A percentile compares a stretch with the other conserved stretches of the same genome.
These are phyloP conservation scores for Camponotus floridanus DNA, from an alignment of 1,140 invertebrate genomes.

Conservation along the genomic window DNA sequence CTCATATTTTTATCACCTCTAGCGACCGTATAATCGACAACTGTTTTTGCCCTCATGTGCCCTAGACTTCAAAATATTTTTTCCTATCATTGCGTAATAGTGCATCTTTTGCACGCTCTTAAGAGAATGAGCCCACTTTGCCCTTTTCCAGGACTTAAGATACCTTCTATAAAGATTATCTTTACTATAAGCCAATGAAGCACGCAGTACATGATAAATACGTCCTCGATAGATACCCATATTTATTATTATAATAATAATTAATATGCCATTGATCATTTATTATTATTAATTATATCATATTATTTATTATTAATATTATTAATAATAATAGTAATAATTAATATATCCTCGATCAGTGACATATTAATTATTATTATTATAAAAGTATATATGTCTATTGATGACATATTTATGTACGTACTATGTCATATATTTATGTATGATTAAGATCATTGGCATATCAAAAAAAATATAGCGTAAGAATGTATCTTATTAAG, in stretches of 20 bases:
- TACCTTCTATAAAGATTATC: not conserved
- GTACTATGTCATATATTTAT: too few species aligned
- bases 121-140: conserved; percentile 44
- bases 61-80: conserved; percentile 24
- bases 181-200: conserved; percentile 15
- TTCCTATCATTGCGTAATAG: conserved; percentile 49
- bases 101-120: conserved; percentile 31
- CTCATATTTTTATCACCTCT: conserved; percentile 43
- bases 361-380: too few species aligned
- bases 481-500: not conserved
- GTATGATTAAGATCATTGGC: not conserved
- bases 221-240: not conserved
- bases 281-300: too few species aligned
- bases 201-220: conserved; percentile 6
- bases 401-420: too few species aligned
- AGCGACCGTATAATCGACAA: not conserved
- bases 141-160: conserved; percentile 12
- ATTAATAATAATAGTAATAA: too few species aligned
- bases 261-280: conserved; percentile 2
- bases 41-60: not conserved
- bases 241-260: conserved; percentile 27
- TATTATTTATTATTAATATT: too few species aligned
- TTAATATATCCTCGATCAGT: too few species aligned
- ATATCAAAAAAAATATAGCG: not conserved
- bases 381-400: too few species aligned